Evolutionary conservation across 1,140 invertebrate species (phyloP).

Genomic region (Sitophilus oryzae): DNA sequence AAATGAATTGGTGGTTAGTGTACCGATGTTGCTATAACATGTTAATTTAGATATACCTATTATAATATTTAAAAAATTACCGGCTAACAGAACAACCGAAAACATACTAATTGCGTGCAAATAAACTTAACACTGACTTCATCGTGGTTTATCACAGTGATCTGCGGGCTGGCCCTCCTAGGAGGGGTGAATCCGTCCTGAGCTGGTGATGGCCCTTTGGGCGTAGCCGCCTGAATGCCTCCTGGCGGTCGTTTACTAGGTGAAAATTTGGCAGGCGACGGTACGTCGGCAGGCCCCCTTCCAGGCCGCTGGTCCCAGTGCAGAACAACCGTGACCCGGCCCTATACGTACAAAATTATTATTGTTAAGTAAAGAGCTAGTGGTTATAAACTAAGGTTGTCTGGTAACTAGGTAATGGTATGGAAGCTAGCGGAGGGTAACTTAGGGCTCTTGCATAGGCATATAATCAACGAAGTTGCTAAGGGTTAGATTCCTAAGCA

Average conservation of each 20-base stretch:
- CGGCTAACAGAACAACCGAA: too few relatives aligned
- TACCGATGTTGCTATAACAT: too few relatives aligned
- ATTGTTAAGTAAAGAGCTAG: background rate
- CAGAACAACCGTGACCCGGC: conserved; percentile 84
- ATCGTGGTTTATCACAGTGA: conserved; percentile 86
- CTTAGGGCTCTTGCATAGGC: too few relatives aligned
- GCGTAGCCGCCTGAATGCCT: conserved; percentile 60
- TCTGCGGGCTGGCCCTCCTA: conserved; percentile 69
- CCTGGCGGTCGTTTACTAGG: conserved; percentile 62
- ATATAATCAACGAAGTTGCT: too few relatives aligned
- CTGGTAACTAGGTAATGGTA: too few relatives aligned
- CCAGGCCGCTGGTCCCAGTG: conserved; percentile 82
- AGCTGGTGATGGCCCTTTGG: conserved; percentile 18
- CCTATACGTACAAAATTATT: conserved; percentile 9
- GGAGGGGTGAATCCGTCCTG: conserved; percentile 46
- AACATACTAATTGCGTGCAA: too few relatives aligned
- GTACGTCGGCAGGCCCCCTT: conserved; percentile 50
- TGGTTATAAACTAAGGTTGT: too few relatives aligned
- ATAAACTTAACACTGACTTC: conserved; percentile 49
- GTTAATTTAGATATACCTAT: too few relatives aligned
- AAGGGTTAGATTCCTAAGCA: too few relatives aligned
- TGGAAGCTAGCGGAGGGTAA: too few relatives aligned
- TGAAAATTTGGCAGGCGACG: conserved; percentile 53
- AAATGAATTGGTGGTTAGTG: too few relatives aligned
- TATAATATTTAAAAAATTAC: too few relatives aligned